phyloP scores from a whole-genome alignment of 1,140 invertebrate species.

The Schlechtendalia chinensis region DNA sequence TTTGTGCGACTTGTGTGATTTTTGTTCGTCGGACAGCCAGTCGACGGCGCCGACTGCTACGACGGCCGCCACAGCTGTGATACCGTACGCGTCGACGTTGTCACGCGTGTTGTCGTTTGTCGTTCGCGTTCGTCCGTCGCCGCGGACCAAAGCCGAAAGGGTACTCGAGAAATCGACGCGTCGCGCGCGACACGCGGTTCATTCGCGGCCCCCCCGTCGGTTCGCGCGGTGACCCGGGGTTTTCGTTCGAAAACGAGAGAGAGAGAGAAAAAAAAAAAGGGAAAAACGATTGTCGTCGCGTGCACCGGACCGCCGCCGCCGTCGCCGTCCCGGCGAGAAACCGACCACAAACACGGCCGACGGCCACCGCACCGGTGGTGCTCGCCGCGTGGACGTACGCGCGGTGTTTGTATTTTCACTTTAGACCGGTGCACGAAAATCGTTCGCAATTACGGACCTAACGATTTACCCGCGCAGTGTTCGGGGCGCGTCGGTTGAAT shows the following conservation, averaged over 20 bases:
- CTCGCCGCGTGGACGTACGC: not conserved
- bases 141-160: too few relatives aligned
- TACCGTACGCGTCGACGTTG: not conserved
- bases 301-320: not conserved
- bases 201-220: too few relatives aligned
- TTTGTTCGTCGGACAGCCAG: too few relatives aligned
- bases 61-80: not conserved
- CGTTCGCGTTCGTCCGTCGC: not conserved
- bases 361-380: not conserved
- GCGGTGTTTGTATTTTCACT: conserved; percentile 41
- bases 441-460: conserved; percentile 49
- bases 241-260: too few relatives aligned
- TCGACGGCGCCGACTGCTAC: too few relatives aligned
- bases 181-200: conserved; percentile 13
- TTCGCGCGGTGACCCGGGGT: too few relatives aligned
- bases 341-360: not conserved
- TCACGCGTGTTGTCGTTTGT: too few relatives aligned
- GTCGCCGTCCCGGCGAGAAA: not conserved
- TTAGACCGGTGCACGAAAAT: conserved; percentile 36
- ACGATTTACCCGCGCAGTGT: conserved; percentile 49
- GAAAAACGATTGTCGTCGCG: too few relatives aligned
- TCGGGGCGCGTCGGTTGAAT: conserved; percentile 49
- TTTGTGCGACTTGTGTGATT: conserved; percentile 45
- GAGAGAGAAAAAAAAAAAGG: too few relatives aligned
- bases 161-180: not conserved